phyloP scores from a whole-genome alignment of 2,113 vertebrate genomes.

The Poeciliopsis turrubarensis region DNA sequence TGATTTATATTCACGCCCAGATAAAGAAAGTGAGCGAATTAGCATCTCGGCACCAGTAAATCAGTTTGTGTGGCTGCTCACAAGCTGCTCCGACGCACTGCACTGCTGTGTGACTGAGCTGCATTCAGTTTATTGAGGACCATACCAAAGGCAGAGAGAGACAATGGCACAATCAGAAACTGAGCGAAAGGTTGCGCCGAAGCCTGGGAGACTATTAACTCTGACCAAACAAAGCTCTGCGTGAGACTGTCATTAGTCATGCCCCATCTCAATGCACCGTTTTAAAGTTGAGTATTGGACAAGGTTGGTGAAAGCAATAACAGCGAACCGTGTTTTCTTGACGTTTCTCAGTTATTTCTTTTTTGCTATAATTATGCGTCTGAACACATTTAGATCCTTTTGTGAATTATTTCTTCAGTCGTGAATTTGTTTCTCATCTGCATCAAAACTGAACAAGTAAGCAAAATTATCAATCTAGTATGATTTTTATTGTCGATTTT shows the following conservation, averaged over 20 bases:
- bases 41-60: neutral
- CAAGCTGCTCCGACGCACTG: neutral
- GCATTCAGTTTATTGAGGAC: neutral
- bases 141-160: neutral
- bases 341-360: neutral
- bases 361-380: neutral
- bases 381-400: neutral
- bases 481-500: neutral
- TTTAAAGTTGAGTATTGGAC: neutral
- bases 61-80: neutral
- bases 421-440: neutral
- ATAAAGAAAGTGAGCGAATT: neutral
- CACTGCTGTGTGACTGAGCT: neutral
- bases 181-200: neutral
- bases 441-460: neutral
- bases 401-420: neutral
- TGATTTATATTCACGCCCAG: neutral
- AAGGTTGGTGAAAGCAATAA: neutral
- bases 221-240: neutral
- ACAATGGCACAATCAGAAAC: slow-evolving; percentile 1
- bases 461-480: too few species aligned
- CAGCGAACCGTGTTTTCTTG: neutral
- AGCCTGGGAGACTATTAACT: neutral
- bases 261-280: neutral
- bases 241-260: neutral